Evolutionary conservation across 2,888 invertebrate species (phyloP), one percentile per base, ranked within the genome.

Genomic region (Galeruca laticollis): DNA sequence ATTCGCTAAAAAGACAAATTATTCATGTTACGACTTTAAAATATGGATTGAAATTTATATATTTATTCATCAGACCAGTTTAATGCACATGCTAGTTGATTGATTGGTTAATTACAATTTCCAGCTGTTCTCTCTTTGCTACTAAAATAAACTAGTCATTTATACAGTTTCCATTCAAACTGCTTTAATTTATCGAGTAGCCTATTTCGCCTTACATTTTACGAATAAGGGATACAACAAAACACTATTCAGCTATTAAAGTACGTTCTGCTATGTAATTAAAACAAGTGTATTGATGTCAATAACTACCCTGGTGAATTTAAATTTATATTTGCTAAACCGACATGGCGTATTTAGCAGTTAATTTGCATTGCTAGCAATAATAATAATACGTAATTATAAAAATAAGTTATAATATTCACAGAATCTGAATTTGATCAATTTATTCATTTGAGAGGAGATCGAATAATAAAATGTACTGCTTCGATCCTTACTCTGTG

Each of bases 41-140:
- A 26, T 2, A 2, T 40, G 4, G 2, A 40, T 11, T 13, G 4
- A 40, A 37, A 37, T 37, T 13, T 37, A 37, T 37, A 13, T 40
- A 40, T 4, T 11, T 40, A 40, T 40, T 40, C n/a, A 40, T 3
- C 40, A 40, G 40, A 40, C 40, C 4, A 40, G 40, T 40, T 40
- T 13, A 40, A 11, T 40, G 40, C 10, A 40, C 13, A 4, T 13
- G n/a, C 40, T 10, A 13, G 40, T n/a, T 40, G 40, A 40, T 40
- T 40, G 40, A 40, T 40, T 40, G 40, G 11, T 40, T 40, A 40
- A 40, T 40, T n/a, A 40, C n/a, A 11, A 40, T 40, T 40, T 40
- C 11, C 40, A 40, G 40, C 40, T 40, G 40, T 40, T 40, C 40
- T 40, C 40, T 6, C 4, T 4, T 3, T n/a, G 40, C n/a, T 40